phyloP scores from a whole-genome alignment of 2,888 invertebrate genomes.

The Tigriopus californicus region DNA sequence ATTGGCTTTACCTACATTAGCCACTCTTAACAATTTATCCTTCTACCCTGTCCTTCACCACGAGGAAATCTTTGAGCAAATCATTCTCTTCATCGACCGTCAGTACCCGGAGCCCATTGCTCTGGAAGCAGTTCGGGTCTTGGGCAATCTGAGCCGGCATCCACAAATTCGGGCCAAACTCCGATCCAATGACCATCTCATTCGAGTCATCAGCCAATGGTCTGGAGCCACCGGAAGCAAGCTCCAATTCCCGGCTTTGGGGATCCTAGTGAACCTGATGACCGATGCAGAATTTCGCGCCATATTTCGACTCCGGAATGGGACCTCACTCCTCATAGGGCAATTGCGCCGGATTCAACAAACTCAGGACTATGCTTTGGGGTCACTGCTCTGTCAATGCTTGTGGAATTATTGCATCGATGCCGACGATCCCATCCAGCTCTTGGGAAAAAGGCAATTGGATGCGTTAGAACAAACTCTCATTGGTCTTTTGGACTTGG shows the following conservation, averaged over 20 bases:
- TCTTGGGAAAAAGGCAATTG: too few species aligned
- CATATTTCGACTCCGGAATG: conserved; percentile 26
- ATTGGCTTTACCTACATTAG: conserved; percentile 52
- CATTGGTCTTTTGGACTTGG: too few species aligned
- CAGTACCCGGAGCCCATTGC: conserved; percentile 33
- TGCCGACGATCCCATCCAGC: too few species aligned
- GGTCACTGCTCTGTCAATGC: conserved; percentile 51
- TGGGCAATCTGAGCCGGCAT: conserved; percentile 61
- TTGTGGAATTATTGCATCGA: conserved; percentile 50
- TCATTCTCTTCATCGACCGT: conserved; percentile 20
- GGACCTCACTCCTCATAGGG: conserved; percentile 26
- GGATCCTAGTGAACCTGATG: conserved; percentile 60
- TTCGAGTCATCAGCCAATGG: conserved; percentile 21
- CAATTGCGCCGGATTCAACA: neutral
- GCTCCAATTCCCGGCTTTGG: conserved; percentile 49
- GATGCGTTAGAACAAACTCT: too few species aligned
- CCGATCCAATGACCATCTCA: neutral
- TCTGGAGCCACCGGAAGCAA: conserved; percentile 44
- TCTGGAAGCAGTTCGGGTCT: conserved; percentile 53
- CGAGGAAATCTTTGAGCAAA: neutral
- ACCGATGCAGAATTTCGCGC: conserved; percentile 28
- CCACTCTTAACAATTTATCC: conserved; percentile 65
- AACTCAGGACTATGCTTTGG: conserved; percentile 43
- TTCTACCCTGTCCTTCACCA: conserved; percentile 39
- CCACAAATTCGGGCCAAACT: conserved; percentile 36